Base-by-base conservation (phyloP, 2,113 vertebrate genomes). In the Orthonyx spaldingii region DNA sequence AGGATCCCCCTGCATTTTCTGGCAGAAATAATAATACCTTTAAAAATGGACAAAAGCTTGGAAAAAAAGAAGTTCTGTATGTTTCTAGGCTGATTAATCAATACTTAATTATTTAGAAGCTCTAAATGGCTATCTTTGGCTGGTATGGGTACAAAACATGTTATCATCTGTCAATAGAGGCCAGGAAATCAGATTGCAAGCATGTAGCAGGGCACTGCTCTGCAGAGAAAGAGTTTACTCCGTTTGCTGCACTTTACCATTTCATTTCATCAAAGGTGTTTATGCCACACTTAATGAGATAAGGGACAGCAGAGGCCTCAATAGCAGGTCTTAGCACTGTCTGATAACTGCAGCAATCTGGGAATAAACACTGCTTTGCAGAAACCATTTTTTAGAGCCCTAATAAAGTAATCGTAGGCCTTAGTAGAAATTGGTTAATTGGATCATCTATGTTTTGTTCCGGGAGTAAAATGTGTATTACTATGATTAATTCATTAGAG, bases 41-140 rank as follows among this genome's bases (percentile, higher is more conserved):
- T 94, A 97, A 89, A 77, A 97, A 94, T 57, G 69, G 56, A 93
- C 55, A 96, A 88, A 77, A 87, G 42, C 66, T 94, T 92, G 37
- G 26, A 0, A 28, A 91, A 94, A 92, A 94, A 94, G 90, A 56
- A 13, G 8, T 42, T 65, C 71, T 50, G 66, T 91, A 91, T 91
- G 55, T 90, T 96, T 84, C 68, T 81, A 84, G 82, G 87, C 61
- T 97, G 97, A 97, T 97, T 97, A 97, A 97, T 97, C 97, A 98
- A 98, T 98, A 97, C 68, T 95, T 97, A 98, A 98, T 98, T 98
- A 98, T 98, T 98, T 97, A 95, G 94, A 96, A 95, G 89, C 90
- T 97, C 55, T 97, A 98, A 98, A 98, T 96, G 86, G 94, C 89
- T 97, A 91, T 96, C 95, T 95, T 93, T 70, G 55, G 68, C 66